Percentiles rank a stretch among this genome's conserved stretches.
phyloP scores from a whole-genome alignment of 2,113 vertebrate species.

The Phaetusa simplex region DNA sequence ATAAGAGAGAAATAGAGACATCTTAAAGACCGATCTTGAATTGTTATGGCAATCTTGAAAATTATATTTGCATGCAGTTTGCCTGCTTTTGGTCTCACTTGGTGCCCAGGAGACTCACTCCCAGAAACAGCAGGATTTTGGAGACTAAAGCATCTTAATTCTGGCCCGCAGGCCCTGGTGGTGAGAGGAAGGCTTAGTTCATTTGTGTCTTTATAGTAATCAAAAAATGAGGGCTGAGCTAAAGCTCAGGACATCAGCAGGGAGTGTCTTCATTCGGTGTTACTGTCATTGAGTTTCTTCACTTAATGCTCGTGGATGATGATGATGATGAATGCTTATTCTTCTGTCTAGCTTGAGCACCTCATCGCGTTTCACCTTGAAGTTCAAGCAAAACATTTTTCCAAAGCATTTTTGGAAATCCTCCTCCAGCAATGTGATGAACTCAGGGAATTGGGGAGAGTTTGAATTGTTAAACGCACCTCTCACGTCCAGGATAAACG shows the following conservation, averaged over 20 bases:
- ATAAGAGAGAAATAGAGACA: neutral
- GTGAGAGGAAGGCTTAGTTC: neutral
- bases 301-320: neutral
- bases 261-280: neutral
- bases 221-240: neutral
- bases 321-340: neutral
- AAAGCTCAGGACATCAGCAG: neutral
- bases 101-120: neutral
- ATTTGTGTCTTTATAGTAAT: neutral
- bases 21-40: neutral
- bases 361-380: neutral
- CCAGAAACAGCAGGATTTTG: neutral
- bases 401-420: neutral
- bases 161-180: neutral
- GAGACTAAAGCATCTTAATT: neutral
- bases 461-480: neutral
- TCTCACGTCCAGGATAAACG: neutral
- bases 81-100: neutral
- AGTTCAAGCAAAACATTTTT: neutral
- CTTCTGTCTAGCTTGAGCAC: neutral
- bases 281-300: neutral
- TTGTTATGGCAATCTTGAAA: neutral
- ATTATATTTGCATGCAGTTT: neutral
- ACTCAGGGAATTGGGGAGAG: neutral
- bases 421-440: neutral